phyloP scores from a whole-genome alignment of 2,113 vertebrate species.

The human region DNA sequence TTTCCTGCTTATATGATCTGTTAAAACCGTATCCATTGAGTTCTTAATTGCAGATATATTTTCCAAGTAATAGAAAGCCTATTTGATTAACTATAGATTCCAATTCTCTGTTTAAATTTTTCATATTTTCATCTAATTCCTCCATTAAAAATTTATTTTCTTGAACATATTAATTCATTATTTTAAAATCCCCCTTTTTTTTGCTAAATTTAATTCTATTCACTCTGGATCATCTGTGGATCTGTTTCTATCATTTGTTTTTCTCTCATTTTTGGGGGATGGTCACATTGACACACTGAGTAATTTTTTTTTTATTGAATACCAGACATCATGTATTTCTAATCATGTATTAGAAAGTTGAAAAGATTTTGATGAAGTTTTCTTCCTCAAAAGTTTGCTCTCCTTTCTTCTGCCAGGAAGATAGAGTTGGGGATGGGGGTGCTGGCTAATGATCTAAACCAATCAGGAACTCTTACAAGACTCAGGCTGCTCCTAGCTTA shows the following conservation, averaged over 20 bases:
- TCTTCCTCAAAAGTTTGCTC: not conserved
- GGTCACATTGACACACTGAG: not conserved
- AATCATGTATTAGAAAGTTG: not conserved
- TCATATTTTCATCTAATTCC: not conserved
- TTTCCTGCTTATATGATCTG: not conserved
- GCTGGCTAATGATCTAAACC: not conserved
- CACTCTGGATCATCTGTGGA: not conserved
- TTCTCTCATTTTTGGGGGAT: not conserved
- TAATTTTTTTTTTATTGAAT: not conserved
- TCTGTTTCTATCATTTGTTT: not conserved
- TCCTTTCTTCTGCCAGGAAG: not conserved
- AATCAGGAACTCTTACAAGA: not conserved
- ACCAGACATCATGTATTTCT: not conserved
- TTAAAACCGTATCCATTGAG: not conserved
- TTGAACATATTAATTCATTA: not conserved
- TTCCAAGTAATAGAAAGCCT: not conserved
- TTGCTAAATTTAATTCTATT: not conserved
- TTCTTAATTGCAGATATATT: not conserved
- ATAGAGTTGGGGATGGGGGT: not conserved
- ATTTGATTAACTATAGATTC: not conserved
- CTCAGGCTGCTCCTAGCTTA: not conserved
- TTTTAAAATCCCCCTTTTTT: not conserved
- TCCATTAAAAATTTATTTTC: not conserved
- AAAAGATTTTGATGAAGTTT: not conserved
- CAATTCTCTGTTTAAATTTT: not conserved